A percentile compares a stretch with the other conserved stretches of the same genome.
These are phyloP conservation scores for Bugula neritina DNA, from an alignment of 2,888 invertebrate genomes.

Conservation along the genomic window DNA sequence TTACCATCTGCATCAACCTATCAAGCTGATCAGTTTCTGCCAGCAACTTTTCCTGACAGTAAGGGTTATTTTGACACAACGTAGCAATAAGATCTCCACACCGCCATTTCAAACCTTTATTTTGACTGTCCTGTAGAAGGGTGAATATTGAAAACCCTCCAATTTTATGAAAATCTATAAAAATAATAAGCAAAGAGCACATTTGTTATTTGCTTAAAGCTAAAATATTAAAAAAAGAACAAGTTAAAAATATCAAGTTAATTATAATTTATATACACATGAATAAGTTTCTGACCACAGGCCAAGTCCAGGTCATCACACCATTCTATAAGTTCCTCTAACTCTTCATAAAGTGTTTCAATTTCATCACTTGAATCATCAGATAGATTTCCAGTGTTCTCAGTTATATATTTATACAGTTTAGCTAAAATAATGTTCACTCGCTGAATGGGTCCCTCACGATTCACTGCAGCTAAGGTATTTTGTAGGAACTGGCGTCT, in stretches of 20 bases:
- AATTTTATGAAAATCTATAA: slow-evolving; percentile 73
- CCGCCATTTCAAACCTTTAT: slow-evolving; percentile 61
- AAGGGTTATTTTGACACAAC: slow-evolving; percentile 77
- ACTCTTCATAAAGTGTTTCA: slow-evolving; percentile 56
- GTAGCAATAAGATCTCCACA: slow-evolving; percentile 70
- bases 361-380: slow-evolving; percentile 59
- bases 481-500: slow-evolving; percentile 66
- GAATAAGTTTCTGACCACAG: slow-evolving; percentile 59
- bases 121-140: slow-evolving; percentile 62
- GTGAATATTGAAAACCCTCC: slow-evolving; percentile 72
- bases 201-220: background rate
- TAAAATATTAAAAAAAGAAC: background rate
- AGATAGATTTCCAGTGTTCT: slow-evolving; percentile 33
- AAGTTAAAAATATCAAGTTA: too few species aligned
- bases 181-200: slow-evolving; percentile 11
- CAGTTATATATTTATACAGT: slow-evolving; percentile 55
- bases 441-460: slow-evolving; percentile 63
- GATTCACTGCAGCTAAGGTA: slow-evolving; percentile 66
- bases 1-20: background rate
- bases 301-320: slow-evolving; percentile 74
- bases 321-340: slow-evolving; percentile 65
- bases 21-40: slow-evolving; percentile 59
- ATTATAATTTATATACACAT: too few species aligned
- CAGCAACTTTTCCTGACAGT: slow-evolving; percentile 67
- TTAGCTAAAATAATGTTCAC: slow-evolving; percentile 61